Base-by-base conservation (phyloP, 2,888 invertebrate genomes). In the Pachycephus smyrnensis region DNA sequence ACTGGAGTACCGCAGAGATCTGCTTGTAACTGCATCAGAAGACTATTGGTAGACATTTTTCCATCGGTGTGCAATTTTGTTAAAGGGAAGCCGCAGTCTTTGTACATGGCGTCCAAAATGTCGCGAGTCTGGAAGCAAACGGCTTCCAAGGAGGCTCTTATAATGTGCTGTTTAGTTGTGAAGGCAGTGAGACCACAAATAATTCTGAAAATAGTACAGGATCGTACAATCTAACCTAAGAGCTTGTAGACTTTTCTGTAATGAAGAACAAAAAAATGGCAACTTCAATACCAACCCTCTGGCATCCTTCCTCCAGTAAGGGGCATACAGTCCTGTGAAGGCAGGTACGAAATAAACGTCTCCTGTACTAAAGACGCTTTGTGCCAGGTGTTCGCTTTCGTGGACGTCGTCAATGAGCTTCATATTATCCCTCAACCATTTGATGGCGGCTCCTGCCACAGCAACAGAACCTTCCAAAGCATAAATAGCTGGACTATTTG, bases 261-360 rank as follows among this genome's bases (percentile, higher is more conserved):
- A 55, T 55, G 23, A 55, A 55, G 9, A 55, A 55, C n/a, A 55
- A 23, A 23, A 23, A 68, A 73, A 40, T 36, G 15, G 40, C 15
- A 33, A 68, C 30, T 36, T 32, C n/a, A 35, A 30, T 74, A 89
- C 92, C 87, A 88, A 94, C 96, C 98, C 98, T 90, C 98, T 94
- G 0, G 99, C 99, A 91, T 98, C 98, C 88, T 97, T 96, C 88
- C 98, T 94, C 99, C 99, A 99, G 89, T 99, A 98, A 0, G 99
- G 99, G 77, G 99, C 99, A 92, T 98, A 99, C 0, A 99, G 92
- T 0, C 99, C 99, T 73, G 96, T 97, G 91, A 99, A 99, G 0
- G 99, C 99, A 0, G 99, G 99, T 36, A 99, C 99, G 91, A 99
- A 99, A 92, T 98, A 99, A 23, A 99, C 98, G 87, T 98, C 99